Conservation (phyloP, 2,888 invertebrate species). For the Neoascia interrupta region DNA sequence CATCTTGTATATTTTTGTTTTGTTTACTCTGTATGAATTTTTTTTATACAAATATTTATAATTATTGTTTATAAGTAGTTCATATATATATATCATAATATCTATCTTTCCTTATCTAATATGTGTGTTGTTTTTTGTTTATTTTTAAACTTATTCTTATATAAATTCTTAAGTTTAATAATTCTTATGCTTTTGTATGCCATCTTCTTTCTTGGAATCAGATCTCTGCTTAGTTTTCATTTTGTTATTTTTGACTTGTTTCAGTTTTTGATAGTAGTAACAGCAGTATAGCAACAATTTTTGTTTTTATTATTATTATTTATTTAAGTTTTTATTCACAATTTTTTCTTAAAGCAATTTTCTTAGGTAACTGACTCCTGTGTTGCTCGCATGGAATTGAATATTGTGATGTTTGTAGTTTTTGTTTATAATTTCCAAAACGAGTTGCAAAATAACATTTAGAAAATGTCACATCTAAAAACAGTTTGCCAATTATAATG, state of each 20-base stretch:
- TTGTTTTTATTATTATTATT: slow-evolving; percentile 10
- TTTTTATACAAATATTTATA: slow-evolving; percentile 72
- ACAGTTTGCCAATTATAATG: slow-evolving; percentile 54
- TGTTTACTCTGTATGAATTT: slow-evolving; percentile 71
- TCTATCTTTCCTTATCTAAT: slow-evolving; percentile 67
- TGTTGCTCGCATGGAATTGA: slow-evolving; percentile 72
- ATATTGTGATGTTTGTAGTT: slow-evolving; percentile 22
- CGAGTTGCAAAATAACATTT: slow-evolving; percentile 57
- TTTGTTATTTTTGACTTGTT: slow-evolving; percentile 70
- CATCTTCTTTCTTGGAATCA: slow-evolving; percentile 41
- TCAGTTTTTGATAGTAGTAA: slow-evolving; percentile 68
- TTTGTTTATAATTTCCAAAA: slow-evolving; percentile 25
- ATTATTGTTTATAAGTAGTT: slow-evolving; percentile 70
- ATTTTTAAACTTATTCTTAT: slow-evolving; percentile 51
- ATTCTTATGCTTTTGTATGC: slow-evolving; percentile 32
- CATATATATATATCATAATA: slow-evolving; percentile 67
- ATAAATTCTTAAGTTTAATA: slow-evolving; percentile 68
- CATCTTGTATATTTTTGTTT: slow-evolving; percentile 76
- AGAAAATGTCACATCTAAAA: slow-evolving; percentile 58
- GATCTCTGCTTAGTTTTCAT: slow-evolving; percentile 67
- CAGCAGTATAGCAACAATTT: slow-evolving; percentile 65
- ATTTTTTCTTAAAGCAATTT: slow-evolving; percentile 66
- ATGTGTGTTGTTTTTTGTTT: slow-evolving; percentile 32
- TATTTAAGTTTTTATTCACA: slow-evolving; percentile 67
- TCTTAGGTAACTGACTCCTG: slow-evolving; percentile 79